Evolutionary conservation across 2,888 invertebrate species (phyloP).

Genomic region (Drosophila borealis): DNA sequence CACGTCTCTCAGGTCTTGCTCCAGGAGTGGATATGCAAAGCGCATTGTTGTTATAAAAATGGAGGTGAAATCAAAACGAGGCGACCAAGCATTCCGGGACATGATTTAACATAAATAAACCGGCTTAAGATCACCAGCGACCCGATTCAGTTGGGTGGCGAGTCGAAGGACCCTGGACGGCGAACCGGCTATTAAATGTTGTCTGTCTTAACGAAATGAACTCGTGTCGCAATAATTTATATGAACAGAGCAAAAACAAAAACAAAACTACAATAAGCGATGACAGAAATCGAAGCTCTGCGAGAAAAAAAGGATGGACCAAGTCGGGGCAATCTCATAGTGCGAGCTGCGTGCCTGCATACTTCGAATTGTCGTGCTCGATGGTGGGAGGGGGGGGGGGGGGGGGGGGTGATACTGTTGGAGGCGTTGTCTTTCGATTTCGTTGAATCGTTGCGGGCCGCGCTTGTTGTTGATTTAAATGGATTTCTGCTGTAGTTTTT

Average conservation of each 20-base stretch:
- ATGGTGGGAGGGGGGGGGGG: background rate
- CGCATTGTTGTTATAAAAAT: slow-evolving; percentile 28
- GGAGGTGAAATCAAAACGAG: slow-evolving; percentile 36
- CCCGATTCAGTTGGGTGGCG: slow-evolving; percentile 4
- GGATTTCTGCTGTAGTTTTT: slow-evolving; percentile 76
- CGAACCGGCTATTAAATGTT: slow-evolving; percentile 35
- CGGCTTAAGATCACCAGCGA: slow-evolving; percentile 40
- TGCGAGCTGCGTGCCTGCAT: slow-evolving; percentile 28
- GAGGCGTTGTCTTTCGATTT: slow-evolving; percentile 59
- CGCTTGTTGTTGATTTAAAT: slow-evolving; percentile 60
- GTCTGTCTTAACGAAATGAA: slow-evolving; percentile 50
- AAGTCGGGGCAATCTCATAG: slow-evolving; percentile 4
- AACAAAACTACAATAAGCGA: slow-evolving; percentile 27
- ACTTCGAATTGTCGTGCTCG: slow-evolving; percentile 3
- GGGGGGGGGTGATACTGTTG: slow-evolving; percentile 12
- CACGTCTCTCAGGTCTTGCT: background rate
- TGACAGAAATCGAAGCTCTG: slow-evolving; percentile 52
- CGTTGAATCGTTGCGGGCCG: slow-evolving; percentile 39
- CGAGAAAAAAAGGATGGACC: slow-evolving; percentile 4
- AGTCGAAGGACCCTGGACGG: slow-evolving; percentile 21
- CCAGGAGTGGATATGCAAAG: slow-evolving; percentile 50
- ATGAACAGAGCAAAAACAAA: slow-evolving; percentile 34
- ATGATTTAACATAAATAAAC: slow-evolving; percentile 61
- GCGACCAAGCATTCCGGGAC: slow-evolving; percentile 54
- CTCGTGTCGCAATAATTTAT: slow-evolving; percentile 77